Base-by-base conservation (phyloP, 1,140 invertebrate species). In the Drosophila eugracilis region DNA sequence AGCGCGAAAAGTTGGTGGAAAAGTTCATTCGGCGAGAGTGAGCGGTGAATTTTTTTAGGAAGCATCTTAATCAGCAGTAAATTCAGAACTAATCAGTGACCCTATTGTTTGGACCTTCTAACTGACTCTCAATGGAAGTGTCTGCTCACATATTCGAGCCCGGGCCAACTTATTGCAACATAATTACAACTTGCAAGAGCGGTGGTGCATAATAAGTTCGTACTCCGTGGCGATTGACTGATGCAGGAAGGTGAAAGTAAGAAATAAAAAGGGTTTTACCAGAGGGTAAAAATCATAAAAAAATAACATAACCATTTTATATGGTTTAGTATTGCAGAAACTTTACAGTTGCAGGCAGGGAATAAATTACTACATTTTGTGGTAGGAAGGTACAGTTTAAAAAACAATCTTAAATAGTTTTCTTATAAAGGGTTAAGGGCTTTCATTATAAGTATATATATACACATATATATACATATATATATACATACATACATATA, bases 41-140 rank as follows among this genome's bases (percentile, higher is more conserved):
- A 26, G 62, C 17, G 30, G 54, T 26, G 66, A 73, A 48, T 88
- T 86, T 65, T 70, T 74, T 81, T 75, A 67, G 83, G 78, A 83
- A 78, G 78, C 75, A 62, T 78, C 83, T 89, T 89, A 89, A 89
- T 89, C 86, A 89, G 86, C 78, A 85, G 71, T 88, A 89, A 89
- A 85, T 85, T 89, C 86, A 66, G 58, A 86, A 78, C 80, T 89
- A 89, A 89, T 89, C 86, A 89, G 86, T 73, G 58, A 50, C 50
- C 58, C 71, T 72, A 89, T 89, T 89, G 86, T 89, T 52, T 81
- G 47, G 48, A n/a, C 17, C 24, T 58, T 59, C 52, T 15, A 3
- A 15, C n/a, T 14, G 28, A 19, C 21, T 53, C 17, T 26, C 47
- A 39, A 45, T 83, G 62, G 59, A 73, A 69, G 48, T 76, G 66